Base-by-base conservation (phyloP, 2,888 invertebrate genomes). In the Chrysomela aeneicollis region DNA sequence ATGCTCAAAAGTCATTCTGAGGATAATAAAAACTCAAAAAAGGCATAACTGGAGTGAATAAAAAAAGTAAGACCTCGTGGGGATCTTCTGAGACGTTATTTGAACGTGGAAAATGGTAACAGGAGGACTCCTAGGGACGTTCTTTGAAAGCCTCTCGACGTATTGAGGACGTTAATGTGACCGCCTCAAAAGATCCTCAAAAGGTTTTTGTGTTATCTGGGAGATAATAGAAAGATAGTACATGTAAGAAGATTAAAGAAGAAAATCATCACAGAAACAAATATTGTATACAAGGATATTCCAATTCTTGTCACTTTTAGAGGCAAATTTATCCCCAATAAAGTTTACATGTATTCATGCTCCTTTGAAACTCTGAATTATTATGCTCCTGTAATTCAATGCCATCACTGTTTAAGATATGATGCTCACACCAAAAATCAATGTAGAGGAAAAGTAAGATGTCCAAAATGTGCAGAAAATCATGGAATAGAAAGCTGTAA, bases 351-450 rank as follows among this genome's bases (percentile, higher is more conserved):
- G 26, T 26, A 26, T 26, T 26, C 26, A 26, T 26, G 26, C 6
- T 3, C 26, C 26, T 26, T 26, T 26, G 52, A 26, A 30, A 26
- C 52, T 0, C 17, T 52, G 0, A 52, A 35, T 35, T 52, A 12
- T 32, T 30, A 52, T 52, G 52, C 32, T 32, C 52, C 52, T 1
- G 52, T 52, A 0, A 52, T 52, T 1, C 52, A 52, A 30, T 52
- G 52, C 30, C 52, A n/a, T 10, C 26, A 30, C 15, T 30, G 17
- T 22, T n/a, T 30, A n/a, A 30, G 52, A 30, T 52, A 52, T 35
- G 35, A 9, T n/a, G n/a, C n/a, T 6, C 35, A 52, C 30, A 52
- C 52, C 15, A 52, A 52, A 32, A 18, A n/a, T 9, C 32, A 30
- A 52, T 52, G 52, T 17, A 52, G 30, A 17, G 30, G 52, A 10